phyloP scores from a whole-genome alignment of 1,140 invertebrate genomes.

The Arion vulgaris region DNA sequence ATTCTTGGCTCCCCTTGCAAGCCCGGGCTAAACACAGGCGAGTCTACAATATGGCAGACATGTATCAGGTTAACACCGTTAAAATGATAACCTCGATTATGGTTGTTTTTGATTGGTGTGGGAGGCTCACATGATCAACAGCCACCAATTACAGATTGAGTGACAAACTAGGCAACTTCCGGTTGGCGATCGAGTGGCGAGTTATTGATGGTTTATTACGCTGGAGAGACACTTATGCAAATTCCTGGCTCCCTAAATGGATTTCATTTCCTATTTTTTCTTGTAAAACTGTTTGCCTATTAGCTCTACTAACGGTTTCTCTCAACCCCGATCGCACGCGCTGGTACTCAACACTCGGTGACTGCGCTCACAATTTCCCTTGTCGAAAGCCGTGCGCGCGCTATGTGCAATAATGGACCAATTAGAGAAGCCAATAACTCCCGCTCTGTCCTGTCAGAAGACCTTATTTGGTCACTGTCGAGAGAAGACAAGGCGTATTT shows the following conservation, averaged over 20 bases:
- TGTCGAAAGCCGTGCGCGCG: slow-evolving; percentile 26
- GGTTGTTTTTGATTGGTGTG: neutral
- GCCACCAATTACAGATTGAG: slow-evolving; percentile 16
- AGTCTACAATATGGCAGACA: neutral
- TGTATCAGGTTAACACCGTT: neutral
- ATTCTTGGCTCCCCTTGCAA: too few relatives aligned
- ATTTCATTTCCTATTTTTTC: slow-evolving; percentile 35
- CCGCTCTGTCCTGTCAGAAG: slow-evolving; percentile 3
- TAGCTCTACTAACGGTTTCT: slow-evolving; percentile 25
- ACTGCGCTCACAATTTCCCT: slow-evolving; percentile 37
- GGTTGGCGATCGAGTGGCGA: slow-evolving; percentile 13
- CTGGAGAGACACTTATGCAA: slow-evolving; percentile 37
- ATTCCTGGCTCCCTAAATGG: slow-evolving; percentile 30
- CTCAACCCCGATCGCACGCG: slow-evolving; percentile 23
- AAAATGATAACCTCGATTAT: neutral
- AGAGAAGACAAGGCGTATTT: slow-evolving; percentile 10
- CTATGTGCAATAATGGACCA: slow-evolving; percentile 30
- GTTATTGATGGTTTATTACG: slow-evolving; percentile 38
- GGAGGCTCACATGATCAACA: slow-evolving; percentile 31
- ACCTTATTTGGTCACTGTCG: neutral
- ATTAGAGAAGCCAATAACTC: slow-evolving; percentile 35
- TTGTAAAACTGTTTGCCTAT: slow-evolving; percentile 28
- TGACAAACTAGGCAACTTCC: slow-evolving; percentile 29
- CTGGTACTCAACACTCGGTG: neutral
- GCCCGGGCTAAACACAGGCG: too few relatives aligned